phyloP scores from a whole-genome alignment of 2,113 vertebrate species.

The Gadus chalcogrammus region DNA sequence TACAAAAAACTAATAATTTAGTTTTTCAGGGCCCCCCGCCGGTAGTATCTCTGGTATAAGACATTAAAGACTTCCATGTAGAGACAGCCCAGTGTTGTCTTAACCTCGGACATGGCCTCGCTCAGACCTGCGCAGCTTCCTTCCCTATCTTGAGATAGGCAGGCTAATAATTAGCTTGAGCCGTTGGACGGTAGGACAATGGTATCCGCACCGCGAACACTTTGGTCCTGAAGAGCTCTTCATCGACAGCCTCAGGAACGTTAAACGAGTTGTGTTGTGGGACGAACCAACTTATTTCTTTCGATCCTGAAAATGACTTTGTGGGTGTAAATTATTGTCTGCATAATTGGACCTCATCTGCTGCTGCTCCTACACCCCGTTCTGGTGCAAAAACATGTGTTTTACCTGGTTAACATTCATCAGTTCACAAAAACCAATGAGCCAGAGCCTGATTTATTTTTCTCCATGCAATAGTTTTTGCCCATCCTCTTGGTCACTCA shows the following conservation, averaged over 20 bases:
- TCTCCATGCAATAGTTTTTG: neutral
- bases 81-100: slow-evolving; percentile 2
- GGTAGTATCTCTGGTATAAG: no score
- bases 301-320: no score
- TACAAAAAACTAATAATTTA: no score
- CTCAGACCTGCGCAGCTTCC: neutral
- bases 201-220: neutral
- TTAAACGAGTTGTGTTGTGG: neutral
- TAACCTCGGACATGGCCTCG: slow-evolving; percentile 1
- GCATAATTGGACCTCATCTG: no score
- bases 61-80: no score
- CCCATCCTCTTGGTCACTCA: no score
- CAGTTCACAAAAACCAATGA: slow-evolving; percentile 26
- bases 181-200: slow-evolving; percentile 21
- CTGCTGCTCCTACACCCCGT: no score
- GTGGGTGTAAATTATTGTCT: no score
- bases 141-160: slow-evolving; percentile 39
- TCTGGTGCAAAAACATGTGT: no score
- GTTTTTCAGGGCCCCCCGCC: no score
- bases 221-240: neutral
- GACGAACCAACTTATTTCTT: no score
- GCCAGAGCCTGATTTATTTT: neutral
- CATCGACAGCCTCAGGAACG: slow-evolving; percentile 5
- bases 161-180: slow-evolving; percentile 42
- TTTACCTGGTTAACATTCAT: slow-evolving; percentile 17